Evolutionary conservation across 1,140 invertebrate genomes (phyloP).

Genomic region (Hycleus cichorii): DNA sequence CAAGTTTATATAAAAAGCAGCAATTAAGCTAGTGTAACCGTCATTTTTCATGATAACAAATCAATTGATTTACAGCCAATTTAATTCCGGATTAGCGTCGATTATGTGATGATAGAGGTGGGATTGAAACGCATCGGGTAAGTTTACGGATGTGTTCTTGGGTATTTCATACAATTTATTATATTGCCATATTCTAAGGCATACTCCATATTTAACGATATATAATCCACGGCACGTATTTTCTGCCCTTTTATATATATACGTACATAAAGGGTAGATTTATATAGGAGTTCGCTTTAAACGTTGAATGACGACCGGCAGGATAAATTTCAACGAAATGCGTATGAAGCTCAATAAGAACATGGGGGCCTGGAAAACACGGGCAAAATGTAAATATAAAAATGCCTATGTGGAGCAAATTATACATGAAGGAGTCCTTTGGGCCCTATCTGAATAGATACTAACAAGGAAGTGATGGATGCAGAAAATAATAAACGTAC

Average conservation of each 20-base stretch:
- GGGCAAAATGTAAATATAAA: slow-evolving; percentile 29
- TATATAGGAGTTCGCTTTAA: background rate
- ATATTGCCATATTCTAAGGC: background rate
- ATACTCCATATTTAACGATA: slow-evolving; percentile 4
- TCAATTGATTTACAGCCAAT: too few species aligned
- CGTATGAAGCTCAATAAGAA: background rate
- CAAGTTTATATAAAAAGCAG: too few species aligned
- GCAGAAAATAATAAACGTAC: slow-evolving; percentile 26
- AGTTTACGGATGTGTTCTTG: too few species aligned
- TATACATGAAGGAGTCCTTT: slow-evolving; percentile 20
- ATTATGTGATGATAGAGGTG: too few species aligned
- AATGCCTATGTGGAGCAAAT: slow-evolving; percentile 18
- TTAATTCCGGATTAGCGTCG: too few species aligned
- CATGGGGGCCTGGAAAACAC: slow-evolving; percentile 15
- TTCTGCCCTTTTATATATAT: background rate
- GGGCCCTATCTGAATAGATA: slow-evolving; percentile 24
- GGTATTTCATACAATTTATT: slow-evolving; percentile 3
- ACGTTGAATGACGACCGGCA: slow-evolving; percentile 2
- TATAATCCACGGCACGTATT: slow-evolving; percentile 5
- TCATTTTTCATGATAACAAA: too few species aligned
- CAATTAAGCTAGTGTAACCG: too few species aligned
- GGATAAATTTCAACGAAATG: slow-evolving; percentile 18
- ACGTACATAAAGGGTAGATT: background rate
- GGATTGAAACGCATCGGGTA: too few species aligned
- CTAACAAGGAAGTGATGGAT: slow-evolving; percentile 32